A percentile compares a stretch with the other conserved stretches of the same genome.
Conservation (phyloP, 2,888 invertebrate species). For the Panorpa germanica region DNA sequence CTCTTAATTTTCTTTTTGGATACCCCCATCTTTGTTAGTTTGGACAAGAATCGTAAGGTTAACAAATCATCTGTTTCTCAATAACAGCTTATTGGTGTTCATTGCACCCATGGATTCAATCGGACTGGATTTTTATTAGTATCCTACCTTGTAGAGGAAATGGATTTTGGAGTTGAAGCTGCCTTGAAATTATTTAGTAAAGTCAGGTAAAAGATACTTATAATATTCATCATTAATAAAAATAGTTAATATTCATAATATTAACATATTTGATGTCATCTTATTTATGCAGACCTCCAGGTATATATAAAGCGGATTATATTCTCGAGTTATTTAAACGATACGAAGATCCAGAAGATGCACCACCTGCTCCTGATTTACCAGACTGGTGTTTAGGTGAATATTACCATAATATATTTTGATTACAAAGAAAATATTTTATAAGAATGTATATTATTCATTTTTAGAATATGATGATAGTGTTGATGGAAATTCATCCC, state of each 20-base stretch:
- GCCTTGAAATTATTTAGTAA: slow-evolving; percentile 61
- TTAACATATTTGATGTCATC: slow-evolving; percentile 2
- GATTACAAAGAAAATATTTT: background rate
- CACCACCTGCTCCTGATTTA: slow-evolving; percentile 50
- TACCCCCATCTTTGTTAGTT: slow-evolving; percentile 1
- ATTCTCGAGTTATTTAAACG: slow-evolving; percentile 67
- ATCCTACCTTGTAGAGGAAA: slow-evolving; percentile 72
- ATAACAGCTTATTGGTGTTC: slow-evolving; percentile 50
- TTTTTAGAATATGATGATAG: slow-evolving; percentile 18
- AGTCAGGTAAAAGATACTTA: slow-evolving; percentile 28
- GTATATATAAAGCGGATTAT: slow-evolving; percentile 96
- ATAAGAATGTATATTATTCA: slow-evolving; percentile 7
- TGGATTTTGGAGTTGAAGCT: slow-evolving; percentile 69
- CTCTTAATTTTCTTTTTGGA: background rate
- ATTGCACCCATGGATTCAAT: slow-evolving; percentile 97
- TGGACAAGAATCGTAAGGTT: background rate
- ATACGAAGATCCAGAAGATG: slow-evolving; percentile 57
- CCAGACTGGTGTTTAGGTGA: slow-evolving; percentile 80
- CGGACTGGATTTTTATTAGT: slow-evolving; percentile 90
- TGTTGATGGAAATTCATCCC: too few species aligned
- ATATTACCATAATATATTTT: slow-evolving; percentile 8
- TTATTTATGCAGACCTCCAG: slow-evolving; percentile 51
- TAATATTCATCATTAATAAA: slow-evolving; percentile 1
- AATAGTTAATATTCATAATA: slow-evolving; percentile 6
- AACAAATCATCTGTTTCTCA: slow-evolving; percentile 9